Conservation (phyloP, 2,888 invertebrate genomes). For the Chouioia cunea region DNA sequence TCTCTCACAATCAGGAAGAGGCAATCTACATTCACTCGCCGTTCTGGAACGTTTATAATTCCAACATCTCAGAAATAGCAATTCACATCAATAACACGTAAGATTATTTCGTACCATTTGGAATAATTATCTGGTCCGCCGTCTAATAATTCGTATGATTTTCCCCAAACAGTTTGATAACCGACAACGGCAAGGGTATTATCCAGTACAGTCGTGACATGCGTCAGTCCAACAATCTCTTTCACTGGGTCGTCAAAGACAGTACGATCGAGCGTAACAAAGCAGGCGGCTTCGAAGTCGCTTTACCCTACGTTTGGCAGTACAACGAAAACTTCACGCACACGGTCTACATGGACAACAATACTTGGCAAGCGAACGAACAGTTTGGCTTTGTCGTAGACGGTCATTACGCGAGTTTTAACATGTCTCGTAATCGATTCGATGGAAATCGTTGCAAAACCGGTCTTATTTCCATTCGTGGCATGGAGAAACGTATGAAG, state of each 20-base stretch:
- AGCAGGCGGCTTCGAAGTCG: conserved; percentile 84
- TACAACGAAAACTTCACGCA: conserved; percentile 96
- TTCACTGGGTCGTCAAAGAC: conserved; percentile 92
- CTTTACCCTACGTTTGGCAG: conserved; percentile 93
- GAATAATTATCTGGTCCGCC: neutral
- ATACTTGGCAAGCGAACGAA: conserved; percentile 87
- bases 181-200: conserved; percentile 89
- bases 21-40: conserved; percentile 88
- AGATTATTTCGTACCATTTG: neutral
- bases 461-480: conserved; percentile 84
- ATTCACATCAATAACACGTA: conserved; percentile 83
- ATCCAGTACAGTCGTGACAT: conserved; percentile 93
- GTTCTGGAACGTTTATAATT: conserved; percentile 85
- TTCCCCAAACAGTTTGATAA: conserved; percentile 75
- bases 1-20: conserved; percentile 84
- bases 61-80: conserved; percentile 91
- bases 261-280: conserved; percentile 88
- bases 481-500: conserved; percentile 96
- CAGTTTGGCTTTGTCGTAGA: conserved; percentile 88
- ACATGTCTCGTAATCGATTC: conserved; percentile 88
- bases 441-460: conserved; percentile 85
- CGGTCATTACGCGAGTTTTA: conserved; percentile 93
- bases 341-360: conserved; percentile 87
- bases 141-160: neutral
- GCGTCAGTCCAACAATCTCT: conserved; percentile 95